Evolutionary conservation across 2,113 vertebrate species (phyloP).

Genomic region (pig (Sus scrofa)): DNA sequence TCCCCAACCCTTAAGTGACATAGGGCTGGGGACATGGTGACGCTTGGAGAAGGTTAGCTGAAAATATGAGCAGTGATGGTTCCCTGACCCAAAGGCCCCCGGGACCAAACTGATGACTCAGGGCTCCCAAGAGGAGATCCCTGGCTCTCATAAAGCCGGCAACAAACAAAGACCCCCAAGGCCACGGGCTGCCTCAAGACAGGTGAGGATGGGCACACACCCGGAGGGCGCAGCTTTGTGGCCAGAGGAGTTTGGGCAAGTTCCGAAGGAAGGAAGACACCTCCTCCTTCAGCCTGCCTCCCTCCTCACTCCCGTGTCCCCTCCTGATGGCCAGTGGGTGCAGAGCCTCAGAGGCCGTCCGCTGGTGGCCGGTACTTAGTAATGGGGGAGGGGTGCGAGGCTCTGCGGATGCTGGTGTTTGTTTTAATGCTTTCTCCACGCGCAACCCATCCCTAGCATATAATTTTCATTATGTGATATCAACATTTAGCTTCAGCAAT

Average conservation of each 20-base stretch:
- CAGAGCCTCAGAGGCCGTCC: background rate
- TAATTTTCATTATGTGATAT: slow-evolving; percentile 72
- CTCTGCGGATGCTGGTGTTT: background rate
- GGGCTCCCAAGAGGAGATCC: background rate
- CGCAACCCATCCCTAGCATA: slow-evolving; percentile 51
- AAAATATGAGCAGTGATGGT: too few species aligned
- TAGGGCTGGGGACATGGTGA: background rate
- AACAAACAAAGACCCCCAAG: background rate
- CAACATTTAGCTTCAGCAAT: slow-evolving; percentile 77
- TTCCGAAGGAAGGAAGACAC: background rate
- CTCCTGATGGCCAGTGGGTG: too few species aligned
- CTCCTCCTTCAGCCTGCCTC: background rate
- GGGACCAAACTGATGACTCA: background rate
- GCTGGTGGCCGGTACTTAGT: background rate
- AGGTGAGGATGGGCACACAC: background rate
- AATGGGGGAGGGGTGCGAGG: accelerated
- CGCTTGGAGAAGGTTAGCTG: background rate
- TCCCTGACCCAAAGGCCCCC: too few species aligned
- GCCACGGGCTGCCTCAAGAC: background rate
- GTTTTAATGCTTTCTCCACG: background rate
- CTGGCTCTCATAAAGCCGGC: background rate
- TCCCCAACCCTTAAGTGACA: background rate
- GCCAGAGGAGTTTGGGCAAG: background rate
- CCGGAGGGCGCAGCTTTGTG: background rate
- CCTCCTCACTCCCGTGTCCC: background rate